Conservation (phyloP, 2,797 vertebrate species). For the Acanthurus lineatus region DNA sequence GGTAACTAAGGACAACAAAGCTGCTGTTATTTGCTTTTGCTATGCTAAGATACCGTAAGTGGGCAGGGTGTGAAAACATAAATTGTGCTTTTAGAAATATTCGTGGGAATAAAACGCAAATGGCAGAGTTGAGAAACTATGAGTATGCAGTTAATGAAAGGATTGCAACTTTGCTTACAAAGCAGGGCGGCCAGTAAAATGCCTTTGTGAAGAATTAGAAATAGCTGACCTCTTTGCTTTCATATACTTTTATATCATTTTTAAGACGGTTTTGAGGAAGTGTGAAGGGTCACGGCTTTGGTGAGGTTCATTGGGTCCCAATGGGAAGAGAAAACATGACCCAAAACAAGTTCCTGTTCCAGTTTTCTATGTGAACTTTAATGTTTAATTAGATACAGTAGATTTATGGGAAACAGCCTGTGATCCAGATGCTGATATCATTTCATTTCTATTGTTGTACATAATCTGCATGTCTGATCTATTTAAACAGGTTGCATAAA, state of each 20-base stretch:
- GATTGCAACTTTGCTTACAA: background rate
- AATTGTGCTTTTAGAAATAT: background rate
- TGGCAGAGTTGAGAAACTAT: background rate
- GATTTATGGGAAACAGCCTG: conserved; percentile 14
- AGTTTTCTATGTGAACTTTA: conserved; percentile 35
- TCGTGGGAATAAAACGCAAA: background rate
- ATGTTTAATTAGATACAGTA: background rate
- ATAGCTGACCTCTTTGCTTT: background rate
- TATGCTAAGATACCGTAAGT: background rate
- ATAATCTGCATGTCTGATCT: background rate
- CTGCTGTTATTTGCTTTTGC: background rate
- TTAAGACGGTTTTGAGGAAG: conserved; percentile 42
- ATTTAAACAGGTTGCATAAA: background rate
- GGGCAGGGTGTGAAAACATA: background rate
- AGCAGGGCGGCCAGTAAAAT: background rate
- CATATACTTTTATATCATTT: background rate
- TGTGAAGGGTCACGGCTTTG: background rate
- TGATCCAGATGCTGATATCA: background rate
- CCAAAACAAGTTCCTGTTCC: conserved; percentile 42
- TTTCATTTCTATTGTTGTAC: background rate
- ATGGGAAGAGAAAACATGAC: conserved; percentile 13
- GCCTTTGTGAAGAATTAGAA: background rate
- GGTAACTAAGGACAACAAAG: background rate
- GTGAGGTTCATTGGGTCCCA: background rate
- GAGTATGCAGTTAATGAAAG: too few relatives aligned